A percentile compares a stretch with the other conserved stretches of the same genome.
Evolutionary conservation across 1,140 invertebrate genomes (phyloP).

Genomic region (Tetragonula clypearis): DNA sequence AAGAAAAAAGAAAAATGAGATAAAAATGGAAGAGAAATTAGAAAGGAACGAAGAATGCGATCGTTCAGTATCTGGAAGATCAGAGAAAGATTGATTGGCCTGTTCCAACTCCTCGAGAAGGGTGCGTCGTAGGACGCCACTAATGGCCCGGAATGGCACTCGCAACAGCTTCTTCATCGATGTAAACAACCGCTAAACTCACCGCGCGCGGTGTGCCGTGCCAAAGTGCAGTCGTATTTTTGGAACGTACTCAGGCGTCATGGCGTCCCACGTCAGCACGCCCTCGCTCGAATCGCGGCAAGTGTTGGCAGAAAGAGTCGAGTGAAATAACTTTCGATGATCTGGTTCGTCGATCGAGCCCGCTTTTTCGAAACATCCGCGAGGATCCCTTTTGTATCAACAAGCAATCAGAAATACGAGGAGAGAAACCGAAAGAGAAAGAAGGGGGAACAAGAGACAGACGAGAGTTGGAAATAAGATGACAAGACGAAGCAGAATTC

Average conservation of each 20-base stretch:
- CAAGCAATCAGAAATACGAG: too few relatives aligned
- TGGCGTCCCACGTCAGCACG: conserved; percentile 72
- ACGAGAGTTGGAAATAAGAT: background rate
- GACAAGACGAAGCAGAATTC: background rate
- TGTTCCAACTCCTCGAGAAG: background rate
- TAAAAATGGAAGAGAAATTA: background rate
- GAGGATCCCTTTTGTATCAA: too few relatives aligned
- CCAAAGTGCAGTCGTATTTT: conserved; percentile 76
- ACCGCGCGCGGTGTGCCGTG: conserved; percentile 62
- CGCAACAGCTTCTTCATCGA: conserved; percentile 77
- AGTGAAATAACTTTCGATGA: conserved; percentile 19
- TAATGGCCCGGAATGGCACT: conserved; percentile 72
- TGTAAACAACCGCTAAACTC: conserved; percentile 76
- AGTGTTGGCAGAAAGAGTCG: conserved; percentile 58
- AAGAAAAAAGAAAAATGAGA: background rate
- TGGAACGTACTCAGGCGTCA: conserved; percentile 74
- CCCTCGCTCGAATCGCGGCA: conserved; percentile 65
- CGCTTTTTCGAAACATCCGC: background rate
- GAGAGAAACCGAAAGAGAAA: background rate
- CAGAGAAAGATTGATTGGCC: background rate
- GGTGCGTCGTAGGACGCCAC: conserved; percentile 67
- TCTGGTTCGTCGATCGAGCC: background rate
- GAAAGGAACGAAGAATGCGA: background rate
- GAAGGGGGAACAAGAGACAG: background rate
- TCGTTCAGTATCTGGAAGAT: background rate